Base-by-base conservation (phyloP, 2,797 vertebrate species). In the Gymnoscopelus braueri region DNA sequence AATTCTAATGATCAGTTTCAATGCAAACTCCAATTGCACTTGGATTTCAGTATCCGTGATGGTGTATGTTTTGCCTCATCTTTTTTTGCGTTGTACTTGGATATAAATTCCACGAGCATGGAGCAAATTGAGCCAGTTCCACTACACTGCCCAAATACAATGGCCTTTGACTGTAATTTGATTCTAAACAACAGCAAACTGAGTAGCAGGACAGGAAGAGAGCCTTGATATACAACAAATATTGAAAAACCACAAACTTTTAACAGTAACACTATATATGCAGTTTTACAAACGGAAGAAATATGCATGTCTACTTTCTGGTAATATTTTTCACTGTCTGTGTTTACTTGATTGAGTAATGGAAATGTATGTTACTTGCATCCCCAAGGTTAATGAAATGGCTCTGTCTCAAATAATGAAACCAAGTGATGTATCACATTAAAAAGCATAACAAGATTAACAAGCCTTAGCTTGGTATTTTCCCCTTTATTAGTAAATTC, bases 241-340 rank as follows among this genome's bases (percentile, higher is more conserved):
- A 55, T 71, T 61, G 19, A 35, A 68, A 77, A 86, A 80, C 51
- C 78, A 83, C 69, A 81, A 74, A 79, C 60, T 10, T 83, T 81
- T 62, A 83, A 77, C 77, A 80, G 83, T 75, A 72, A 82, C 84
- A 89, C 77, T 84, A 91, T 93, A 94, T 95, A 95, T 93, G 93
- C 93, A 95, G 94, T 94, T 95, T 94, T 71, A 93, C 92, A 94
- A 88, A 89, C 79, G 82, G 84, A 88, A 85, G 89, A 91, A 92
- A 94, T 95, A 95, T 97, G 96, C 96, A 98, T 97, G 96, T 95
- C 92, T 95, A 93, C 92, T 94, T 94, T 94, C 87, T 93, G 91
- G 92, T 96, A 88, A 94, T 92, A 88, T 89, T 93, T 95, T 94
- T 95, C 94, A 95, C 94, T 92, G 90, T 93, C 89, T 92, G 91